A percentile compares a stretch with the other conserved stretches of the same genome.
phyloP scores from a whole-genome alignment of 2,888 invertebrate species.

The Stenurella melanura region DNA sequence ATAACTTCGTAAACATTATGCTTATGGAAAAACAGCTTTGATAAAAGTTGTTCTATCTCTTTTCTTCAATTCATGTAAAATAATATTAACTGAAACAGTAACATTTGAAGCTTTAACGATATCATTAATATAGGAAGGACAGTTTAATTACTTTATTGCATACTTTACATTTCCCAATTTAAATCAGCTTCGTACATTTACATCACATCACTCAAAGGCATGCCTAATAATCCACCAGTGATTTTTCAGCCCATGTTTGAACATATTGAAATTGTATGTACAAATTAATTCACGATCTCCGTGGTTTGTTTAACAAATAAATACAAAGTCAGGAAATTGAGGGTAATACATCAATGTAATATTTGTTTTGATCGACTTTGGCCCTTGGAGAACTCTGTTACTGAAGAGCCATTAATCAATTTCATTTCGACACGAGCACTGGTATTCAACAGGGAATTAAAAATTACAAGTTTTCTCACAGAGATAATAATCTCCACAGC shows the following conservation, averaged over 20 bases:
- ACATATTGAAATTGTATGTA: neutral
- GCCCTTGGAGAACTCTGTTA: neutral
- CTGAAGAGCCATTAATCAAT: conserved; percentile 27
- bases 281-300: conserved; percentile 12
- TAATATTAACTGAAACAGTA: too few relatives aligned
- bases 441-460: conserved; percentile 17
- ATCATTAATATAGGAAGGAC: too few relatives aligned
- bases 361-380: conserved; percentile 9
- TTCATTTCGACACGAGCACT: neutral
- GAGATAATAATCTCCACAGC: conserved; percentile 3
- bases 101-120: too few relatives aligned
- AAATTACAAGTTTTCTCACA: conserved; percentile 10
- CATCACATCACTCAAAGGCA: neutral
- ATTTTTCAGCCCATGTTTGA: neutral
- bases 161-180: too few relatives aligned
- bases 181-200: neutral
- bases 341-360: conserved; percentile 19
- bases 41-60: too few relatives aligned
- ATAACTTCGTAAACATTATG: too few relatives aligned
- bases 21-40: too few relatives aligned
- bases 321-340: conserved; percentile 1
- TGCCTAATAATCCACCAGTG: neutral
- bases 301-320: conserved; percentile 14
- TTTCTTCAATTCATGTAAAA: too few relatives aligned
- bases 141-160: too few relatives aligned